Conservation (phyloP, 2,888 invertebrate species). For the Lathronympha strigana region DNA sequence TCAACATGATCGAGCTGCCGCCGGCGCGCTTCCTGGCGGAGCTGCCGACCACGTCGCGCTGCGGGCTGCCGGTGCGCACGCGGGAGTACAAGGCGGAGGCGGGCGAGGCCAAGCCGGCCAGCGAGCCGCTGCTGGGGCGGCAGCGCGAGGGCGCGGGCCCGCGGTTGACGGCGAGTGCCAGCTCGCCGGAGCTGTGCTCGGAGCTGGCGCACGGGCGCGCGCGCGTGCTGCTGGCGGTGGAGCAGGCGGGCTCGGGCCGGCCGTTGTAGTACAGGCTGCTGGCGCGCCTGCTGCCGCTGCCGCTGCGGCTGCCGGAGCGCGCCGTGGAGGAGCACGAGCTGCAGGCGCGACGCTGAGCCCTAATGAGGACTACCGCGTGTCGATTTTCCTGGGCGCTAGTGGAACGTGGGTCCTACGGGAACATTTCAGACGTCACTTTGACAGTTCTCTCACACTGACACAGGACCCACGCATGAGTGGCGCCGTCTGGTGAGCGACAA, state of each 20-base stretch:
- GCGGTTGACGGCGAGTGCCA: conserved; percentile 68
- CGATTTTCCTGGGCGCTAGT: no score
- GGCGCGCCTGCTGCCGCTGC: conserved; percentile 54
- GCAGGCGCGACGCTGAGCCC: conserved; percentile 71
- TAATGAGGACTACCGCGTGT: no score
- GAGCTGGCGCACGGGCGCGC: conserved; percentile 54
- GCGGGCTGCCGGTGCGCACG: conserved; percentile 46
- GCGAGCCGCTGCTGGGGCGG: conserved; percentile 76
- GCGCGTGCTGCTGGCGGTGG: conserved; percentile 75
- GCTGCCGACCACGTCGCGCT: conserved; percentile 57
- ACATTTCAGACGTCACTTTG: no score
- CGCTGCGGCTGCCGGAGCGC: conserved; percentile 45
- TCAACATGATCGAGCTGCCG: conserved; percentile 85
- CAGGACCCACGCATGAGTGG: no score
- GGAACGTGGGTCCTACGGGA: no score
- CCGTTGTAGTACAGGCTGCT: conserved; percentile 48
- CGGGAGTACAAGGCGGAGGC: neutral
- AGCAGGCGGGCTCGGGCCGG: conserved; percentile 56
- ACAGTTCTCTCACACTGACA: no score
- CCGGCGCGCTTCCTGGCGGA: conserved; percentile 60
- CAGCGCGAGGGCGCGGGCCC: conserved; percentile 61
- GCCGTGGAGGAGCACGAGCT: conserved; percentile 64
- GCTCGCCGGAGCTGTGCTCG: conserved; percentile 74
- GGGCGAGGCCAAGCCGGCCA: conserved; percentile 62
- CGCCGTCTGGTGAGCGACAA: no score